Base-by-base conservation (phyloP, 2,888 invertebrate species). In the Melinaea menophilus region DNA sequence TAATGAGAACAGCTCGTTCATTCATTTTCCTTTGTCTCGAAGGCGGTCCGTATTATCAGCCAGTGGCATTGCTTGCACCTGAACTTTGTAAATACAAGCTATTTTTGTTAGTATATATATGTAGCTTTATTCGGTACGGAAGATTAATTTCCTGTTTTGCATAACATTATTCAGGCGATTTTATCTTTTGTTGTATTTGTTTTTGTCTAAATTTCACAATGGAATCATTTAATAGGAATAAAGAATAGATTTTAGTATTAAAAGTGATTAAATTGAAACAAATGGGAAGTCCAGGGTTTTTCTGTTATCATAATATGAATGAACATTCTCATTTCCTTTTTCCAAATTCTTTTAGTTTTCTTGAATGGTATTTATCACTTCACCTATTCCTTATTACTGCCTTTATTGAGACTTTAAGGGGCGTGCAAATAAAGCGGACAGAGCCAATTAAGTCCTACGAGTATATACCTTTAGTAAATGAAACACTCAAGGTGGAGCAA, bases 11-110 rank as follows among this genome's bases (percentile, higher is more conserved):
- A 61, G 70, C 65, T 70, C 65, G 69, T 70, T 66, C 67, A 67
- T 73, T 71, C 70, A 72, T 77, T 76, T 75, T 68, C 75, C 71
- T 74, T 74, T 75, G 69, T 70, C 71, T 68, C 56, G 47, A n/a
- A 58, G 48, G 51, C 47, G 61, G 4, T 54, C 2, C 5, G 59
- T 54, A 51, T 41, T 59, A 33, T 5, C 51, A 33, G 7, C 34
- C 5, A 48, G 37, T 13, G 61, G 4, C 41, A 45, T n/a, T 41
- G 56, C 35, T 11, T 59, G 59, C 51, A 59, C 51, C 59, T 59
- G 37, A 59, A 11, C 48, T 31, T 51, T 11, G 2, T 7, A 31
- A 31, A n/a, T 31, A 31, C 48, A 51, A 51, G 31, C 31, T 51
- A 51, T 51, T 51, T 51, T 51, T 31, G 22, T 9, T 48, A 22